Base-by-base conservation (phyloP, 1,140 invertebrate species). In the Cherax destructor region DNA sequence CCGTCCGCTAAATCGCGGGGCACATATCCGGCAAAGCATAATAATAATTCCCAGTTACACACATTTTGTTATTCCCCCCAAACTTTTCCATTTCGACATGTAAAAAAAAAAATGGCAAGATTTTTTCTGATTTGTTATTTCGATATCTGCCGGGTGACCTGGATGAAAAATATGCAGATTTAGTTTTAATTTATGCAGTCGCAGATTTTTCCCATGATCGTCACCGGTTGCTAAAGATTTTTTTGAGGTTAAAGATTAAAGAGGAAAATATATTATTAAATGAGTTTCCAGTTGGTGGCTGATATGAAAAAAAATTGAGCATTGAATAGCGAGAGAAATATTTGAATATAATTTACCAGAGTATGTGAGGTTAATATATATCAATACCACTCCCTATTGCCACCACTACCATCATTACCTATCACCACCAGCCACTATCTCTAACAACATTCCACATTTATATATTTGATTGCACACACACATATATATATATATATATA, bases 111-210 rank as follows among this genome's bases (percentile, higher is more conserved):
- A 56, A 9, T 41, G n/a, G 24, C 69, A 74, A 41, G 30, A 41
- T 41, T 56, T 56, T 74, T 74, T 74, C 30, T 30, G 7, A 74
- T 74, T 30, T 74, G 69, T 74, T 74, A 74, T 74, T 10, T 74
- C 11, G 21, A 74, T 74, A 21, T 74, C 11, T 74, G 9, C 69
- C 69, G 9, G 69, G 6, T 30, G 69, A 74, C 69, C 6, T 24
- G 24, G n/a, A 74, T 30, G 24, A 74, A 74, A 74, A 74, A 74
- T 79, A 79, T 50, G 78, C n/a, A 80, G 9, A 50, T 74, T 30
- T n/a, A 24, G 24, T 74, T 74, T 74, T 30, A 74, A 74, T 65
- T 65, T 65, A 65, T 65, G 61, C 61, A 59, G 13, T 21, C 5
- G 21, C 61, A 65, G 61, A 18, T 65, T 65, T 65, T 65, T 65